Percentiles rank a stretch among this genome's conserved stretches.
phyloP scores from a whole-genome alignment of 2,797 vertebrate genomes.

The Brachyrhaphis roseni region DNA sequence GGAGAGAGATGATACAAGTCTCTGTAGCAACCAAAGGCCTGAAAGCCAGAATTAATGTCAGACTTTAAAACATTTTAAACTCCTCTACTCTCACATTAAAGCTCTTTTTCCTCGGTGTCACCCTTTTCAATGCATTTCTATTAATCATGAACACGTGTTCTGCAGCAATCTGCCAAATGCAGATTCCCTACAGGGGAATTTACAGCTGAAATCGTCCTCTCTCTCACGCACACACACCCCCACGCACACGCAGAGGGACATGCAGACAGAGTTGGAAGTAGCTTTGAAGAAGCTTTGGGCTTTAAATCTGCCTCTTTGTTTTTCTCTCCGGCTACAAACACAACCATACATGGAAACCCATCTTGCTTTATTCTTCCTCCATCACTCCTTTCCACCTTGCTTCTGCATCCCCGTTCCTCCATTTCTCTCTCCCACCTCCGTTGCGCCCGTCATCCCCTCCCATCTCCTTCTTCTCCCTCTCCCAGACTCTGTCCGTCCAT shows the following conservation, averaged over 20 bases:
- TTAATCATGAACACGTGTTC: slow-evolving; percentile 26
- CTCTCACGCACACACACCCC: neutral
- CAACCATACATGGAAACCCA: slow-evolving; percentile 21
- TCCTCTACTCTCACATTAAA: neutral
- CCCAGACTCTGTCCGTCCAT: slow-evolving; percentile 54
- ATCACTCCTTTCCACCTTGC: slow-evolving; percentile 13
- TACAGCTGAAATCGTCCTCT: slow-evolving; percentile 31
- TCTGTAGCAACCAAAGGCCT: neutral
- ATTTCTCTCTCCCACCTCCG: slow-evolving; percentile 26
- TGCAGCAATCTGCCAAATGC: slow-evolving; percentile 42
- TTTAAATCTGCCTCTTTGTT: slow-evolving; percentile 48
- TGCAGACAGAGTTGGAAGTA: slow-evolving; percentile 60
- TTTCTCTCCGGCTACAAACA: slow-evolving; percentile 38
- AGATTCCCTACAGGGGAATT: slow-evolving; percentile 51
- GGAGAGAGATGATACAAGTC: neutral
- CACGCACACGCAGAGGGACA: slow-evolving; percentile 37
- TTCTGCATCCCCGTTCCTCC: slow-evolving; percentile 6
- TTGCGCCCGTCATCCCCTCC: slow-evolving; percentile 49
- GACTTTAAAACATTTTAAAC: neutral
- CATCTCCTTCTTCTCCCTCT: slow-evolving; percentile 8
- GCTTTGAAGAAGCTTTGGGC: slow-evolving; percentile 51
- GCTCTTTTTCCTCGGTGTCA: neutral
- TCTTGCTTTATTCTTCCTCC: slow-evolving; percentile 30
- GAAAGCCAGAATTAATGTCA: neutral
- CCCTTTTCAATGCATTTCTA: slow-evolving; percentile 11